Base-by-base conservation (phyloP, 2,888 invertebrate species). In the Leptura quadrifasciata region DNA sequence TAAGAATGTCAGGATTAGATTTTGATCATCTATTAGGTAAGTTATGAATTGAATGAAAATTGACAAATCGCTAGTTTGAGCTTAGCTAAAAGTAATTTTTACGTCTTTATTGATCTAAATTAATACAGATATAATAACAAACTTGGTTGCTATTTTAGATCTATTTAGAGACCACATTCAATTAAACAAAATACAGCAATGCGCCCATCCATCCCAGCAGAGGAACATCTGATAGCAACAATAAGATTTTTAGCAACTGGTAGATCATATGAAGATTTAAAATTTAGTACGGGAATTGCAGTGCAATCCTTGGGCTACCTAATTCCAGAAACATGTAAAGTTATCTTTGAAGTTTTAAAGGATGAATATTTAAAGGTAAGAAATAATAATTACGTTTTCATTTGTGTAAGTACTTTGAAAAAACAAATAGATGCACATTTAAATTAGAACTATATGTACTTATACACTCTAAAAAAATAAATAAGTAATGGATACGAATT, bases 261-360 rank as follows among this genome's bases (percentile, higher is more conserved):
- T 15, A 31, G 39, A 18, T 39, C 31, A 1, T 63, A 35, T 63
- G 63, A 63, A 35, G 63, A 63, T 39, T 10, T 63, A 17, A 63
- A 63, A 63, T 63, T 63, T 35, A 17, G 17, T 12, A 39, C 63
- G 9, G 63, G 10, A n/a, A 63, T 63, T 63, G 27, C 63, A n/a
- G 8, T 31, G n/a, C 27, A 6, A 31, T 9, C 63, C 8, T 63
- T 35, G 12, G 18, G 39, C 10, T 18, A 61, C n/a, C 31, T 63
- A 20, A 63, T 63, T 35, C 39, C 63, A 63, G 63, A 63, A 63
- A 63, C 63, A 63, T 63, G 63, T n/a, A 35, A 35, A 63, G 10
- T 55, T 5, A 18, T 55, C 8, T 55, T 5, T 10, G 55, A 18
- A 9, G 9, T 3, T 9, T 55, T 55, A 6, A 18, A 55, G 9